Base-by-base conservation (phyloP, 2,113 vertebrate species). In the Neolamprologus falcicula region DNA sequence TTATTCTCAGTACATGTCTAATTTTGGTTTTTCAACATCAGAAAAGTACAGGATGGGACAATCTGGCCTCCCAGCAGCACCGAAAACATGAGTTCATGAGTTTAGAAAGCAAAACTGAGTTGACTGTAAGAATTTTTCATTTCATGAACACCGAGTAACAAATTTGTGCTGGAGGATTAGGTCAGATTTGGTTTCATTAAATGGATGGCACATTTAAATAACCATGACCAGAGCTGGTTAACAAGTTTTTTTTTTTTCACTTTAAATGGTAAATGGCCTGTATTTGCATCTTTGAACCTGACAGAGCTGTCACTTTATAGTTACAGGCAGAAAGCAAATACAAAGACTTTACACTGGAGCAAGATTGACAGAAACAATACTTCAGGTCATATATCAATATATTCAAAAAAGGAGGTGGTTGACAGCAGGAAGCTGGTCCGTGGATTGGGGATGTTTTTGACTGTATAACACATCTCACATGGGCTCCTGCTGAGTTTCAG, bases 351-450 rank as follows among this genome's bases (percentile, higher is more conserved):
- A 92, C 89, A 76, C 71, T 17, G 16, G 42, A 50, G 71, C 42
- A 19, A 71, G 57, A 87, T 42, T 47, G 80, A 86, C 79, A 91
- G 78, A 90, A 93, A 91, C 91, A 91, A 92, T 83, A 94, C 83
- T 94, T 94, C 89, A 81, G 84, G 61, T 85, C 91, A 94, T 96
- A 95, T 95, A 95, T 94, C 91, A 87, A 93, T 92, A 92, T 91
- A 87, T 50, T 78, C 89, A 93, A 35, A 35, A 35, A 35, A 68
- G 9, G 35, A 21, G 35, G 11, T 71, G 35, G 35, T 21, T 40
- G 63, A 40, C 3, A 24, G 19, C 63, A 68, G 35, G 66, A 40
- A 24, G n/a, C n/a, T 40, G 63, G 7, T 40, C 35, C 1, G 2
- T 68, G 35, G 3, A 13, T 71, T 24, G 10, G 35, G n/a, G 19